These are phyloP conservation scores for Nasonovia ribisnigri DNA, from an alignment of 2,888 invertebrate genomes.

Conservation along the genomic window DNA sequence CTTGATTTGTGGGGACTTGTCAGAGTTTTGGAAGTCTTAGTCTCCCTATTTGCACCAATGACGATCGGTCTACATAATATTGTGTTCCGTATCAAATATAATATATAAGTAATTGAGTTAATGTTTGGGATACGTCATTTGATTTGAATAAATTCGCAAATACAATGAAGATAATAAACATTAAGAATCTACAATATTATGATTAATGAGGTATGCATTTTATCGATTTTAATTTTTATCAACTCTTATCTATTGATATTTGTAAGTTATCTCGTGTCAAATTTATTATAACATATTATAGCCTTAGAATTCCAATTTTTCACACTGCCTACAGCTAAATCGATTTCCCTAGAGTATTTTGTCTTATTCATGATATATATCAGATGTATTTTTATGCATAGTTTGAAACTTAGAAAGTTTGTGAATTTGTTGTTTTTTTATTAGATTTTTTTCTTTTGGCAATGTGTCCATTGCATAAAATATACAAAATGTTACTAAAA, in stretches of 20 bases:
- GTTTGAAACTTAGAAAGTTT: conserved; percentile 27
- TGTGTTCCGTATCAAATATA: neutral
- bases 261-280: neutral
- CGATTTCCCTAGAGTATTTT: conserved; percentile 21
- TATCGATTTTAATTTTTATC: neutral
- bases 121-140: neutral
- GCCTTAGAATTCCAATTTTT: conserved; percentile 18
- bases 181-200: neutral
- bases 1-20: neutral
- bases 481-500: conserved; percentile 2
- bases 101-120: neutral
- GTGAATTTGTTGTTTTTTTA: neutral
- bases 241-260: neutral
- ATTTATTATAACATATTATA: conserved; percentile 17
- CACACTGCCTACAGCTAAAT: conserved; percentile 33
- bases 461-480: conserved; percentile 8
- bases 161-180: neutral
- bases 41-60: neutral
- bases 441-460: neutral
- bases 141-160: neutral
- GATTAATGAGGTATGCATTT: neutral
- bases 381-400: conserved; percentile 23
- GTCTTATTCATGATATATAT: conserved; percentile 32
- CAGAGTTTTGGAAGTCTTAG: neutral
- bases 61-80: neutral